These are phyloP conservation scores for Acleris holmiana DNA, from an alignment of 2,888 invertebrate species.

Conservation along the genomic window DNA sequence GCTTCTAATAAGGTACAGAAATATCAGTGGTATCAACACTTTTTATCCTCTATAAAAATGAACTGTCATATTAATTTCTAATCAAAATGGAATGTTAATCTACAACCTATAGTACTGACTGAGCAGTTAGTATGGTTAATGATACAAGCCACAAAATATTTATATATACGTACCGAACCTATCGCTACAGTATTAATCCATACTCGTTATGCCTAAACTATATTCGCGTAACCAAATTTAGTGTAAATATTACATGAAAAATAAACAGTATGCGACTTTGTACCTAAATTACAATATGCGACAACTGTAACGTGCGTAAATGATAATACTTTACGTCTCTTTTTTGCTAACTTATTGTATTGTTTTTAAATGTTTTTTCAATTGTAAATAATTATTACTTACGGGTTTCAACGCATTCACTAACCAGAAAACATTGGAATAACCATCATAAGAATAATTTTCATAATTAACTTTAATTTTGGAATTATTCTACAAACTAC, in stretches of 20 bases:
- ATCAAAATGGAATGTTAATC: conserved; percentile 69
- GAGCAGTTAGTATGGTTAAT: conserved; percentile 55
- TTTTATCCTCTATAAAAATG: conserved; percentile 9
- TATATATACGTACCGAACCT: conserved; percentile 32
- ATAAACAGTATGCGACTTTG: conserved; percentile 26
- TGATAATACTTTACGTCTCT: not conserved
- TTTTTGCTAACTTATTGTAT: not conserved
- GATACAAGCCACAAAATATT: conserved; percentile 43
- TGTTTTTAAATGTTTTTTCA: conserved; percentile 23
- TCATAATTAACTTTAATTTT: conserved; percentile 50
- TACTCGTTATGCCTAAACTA: conserved; percentile 36
- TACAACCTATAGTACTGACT: conserved; percentile 66
- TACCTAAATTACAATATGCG: conserved; percentile 51
- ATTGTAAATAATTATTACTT: conserved; percentile 41
- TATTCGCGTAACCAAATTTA: conserved; percentile 23
- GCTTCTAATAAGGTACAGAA: not conserved
- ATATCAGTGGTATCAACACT: conserved; percentile 21
- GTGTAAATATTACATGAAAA: conserved; percentile 25
- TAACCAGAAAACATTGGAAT: conserved; percentile 73
- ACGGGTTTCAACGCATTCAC: conserved; percentile 54
- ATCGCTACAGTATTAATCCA: conserved; percentile 38
- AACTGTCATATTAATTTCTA: conserved; percentile 31
- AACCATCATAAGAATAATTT: conserved; percentile 69
- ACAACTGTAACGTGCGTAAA: conserved; percentile 9
- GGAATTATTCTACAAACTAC: conserved; percentile 54